Conservation (phyloP, 2,888 invertebrate species). For the Odontocolon sp. region DNA sequence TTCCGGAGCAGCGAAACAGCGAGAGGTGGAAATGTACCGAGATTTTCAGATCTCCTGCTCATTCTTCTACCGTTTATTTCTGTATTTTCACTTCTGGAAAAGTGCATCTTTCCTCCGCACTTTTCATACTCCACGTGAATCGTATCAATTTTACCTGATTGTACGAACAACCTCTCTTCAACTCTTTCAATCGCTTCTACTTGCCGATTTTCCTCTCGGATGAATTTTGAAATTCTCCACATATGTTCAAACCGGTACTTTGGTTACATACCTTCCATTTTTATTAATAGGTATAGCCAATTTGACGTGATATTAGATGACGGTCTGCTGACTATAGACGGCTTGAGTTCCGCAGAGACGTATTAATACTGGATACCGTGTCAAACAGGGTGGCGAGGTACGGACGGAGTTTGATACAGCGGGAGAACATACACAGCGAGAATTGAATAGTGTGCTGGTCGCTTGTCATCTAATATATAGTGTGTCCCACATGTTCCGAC, state of each 20-base stretch:
- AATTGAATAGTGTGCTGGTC: slow-evolving; percentile 70
- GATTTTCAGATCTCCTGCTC: too few species aligned
- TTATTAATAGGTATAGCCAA: too few species aligned
- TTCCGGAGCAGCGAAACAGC: neutral
- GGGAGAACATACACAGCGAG: slow-evolving; percentile 59
- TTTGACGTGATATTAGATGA: slow-evolving; percentile 27
- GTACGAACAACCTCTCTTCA: neutral
- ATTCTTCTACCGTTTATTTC: neutral
- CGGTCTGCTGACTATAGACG: neutral
- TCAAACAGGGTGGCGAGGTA: neutral
- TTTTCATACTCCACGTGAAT: neutral
- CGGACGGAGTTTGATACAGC: neutral
- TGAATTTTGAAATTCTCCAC: too few species aligned
- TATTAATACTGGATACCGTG: slow-evolving; percentile 42
- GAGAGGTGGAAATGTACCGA: too few species aligned
- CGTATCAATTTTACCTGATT: neutral
- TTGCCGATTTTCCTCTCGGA: too few species aligned
- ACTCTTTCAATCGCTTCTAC: too few species aligned
- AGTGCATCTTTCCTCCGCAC: neutral
- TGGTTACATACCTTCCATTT: too few species aligned
- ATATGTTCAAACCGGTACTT: too few species aligned
- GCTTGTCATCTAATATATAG: slow-evolving; percentile 57
- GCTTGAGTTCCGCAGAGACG: slow-evolving; percentile 9
- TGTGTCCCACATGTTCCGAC: slow-evolving; percentile 71
- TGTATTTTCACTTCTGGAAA: neutral